Evolutionary conservation across 2,113 vertebrate genomes (phyloP).

Genomic region (Sinocyclocheilus rhinocerous): DNA sequence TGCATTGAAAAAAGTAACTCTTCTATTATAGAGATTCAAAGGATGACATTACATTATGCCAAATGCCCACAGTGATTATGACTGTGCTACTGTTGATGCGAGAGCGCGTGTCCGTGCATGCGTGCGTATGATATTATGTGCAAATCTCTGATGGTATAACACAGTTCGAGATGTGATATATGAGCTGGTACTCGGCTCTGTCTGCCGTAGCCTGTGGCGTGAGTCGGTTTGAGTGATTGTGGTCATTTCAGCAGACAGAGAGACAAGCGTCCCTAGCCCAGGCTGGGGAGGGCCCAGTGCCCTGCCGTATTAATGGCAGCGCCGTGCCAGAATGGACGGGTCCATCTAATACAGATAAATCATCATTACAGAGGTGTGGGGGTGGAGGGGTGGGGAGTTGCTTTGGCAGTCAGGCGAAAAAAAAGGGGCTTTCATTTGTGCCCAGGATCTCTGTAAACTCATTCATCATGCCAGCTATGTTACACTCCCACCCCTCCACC

Average conservation of each 20-base stretch:
- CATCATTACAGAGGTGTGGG: conserved; percentile 75
- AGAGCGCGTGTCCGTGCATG: background rate
- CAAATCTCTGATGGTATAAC: conserved; percentile 44
- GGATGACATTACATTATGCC: background rate
- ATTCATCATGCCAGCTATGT: conserved; percentile 75
- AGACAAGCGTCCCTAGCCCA: conserved; percentile 69
- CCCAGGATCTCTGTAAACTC: conserved; percentile 77
- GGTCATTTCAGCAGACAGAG: conserved; percentile 78
- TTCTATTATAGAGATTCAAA: background rate
- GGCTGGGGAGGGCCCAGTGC: conserved; percentile 68
- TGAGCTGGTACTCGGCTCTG: conserved; percentile 56
- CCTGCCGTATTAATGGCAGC: conserved; percentile 78
- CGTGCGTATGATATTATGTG: conserved; percentile 20
- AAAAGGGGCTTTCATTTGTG: conserved; percentile 72
- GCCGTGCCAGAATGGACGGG: conserved; percentile 75
- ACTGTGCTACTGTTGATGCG: conserved; percentile 48
- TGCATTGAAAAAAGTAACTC: background rate
- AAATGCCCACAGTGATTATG: background rate
- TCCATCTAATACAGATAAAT: conserved; percentile 82
- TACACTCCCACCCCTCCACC: conserved; percentile 41
- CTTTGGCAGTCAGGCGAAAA: conserved; percentile 30
- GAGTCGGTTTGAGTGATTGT: conserved; percentile 74
- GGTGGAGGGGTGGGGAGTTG: conserved; percentile 32
- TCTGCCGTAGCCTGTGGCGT: conserved; percentile 63
- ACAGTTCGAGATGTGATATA: conserved; percentile 39